These are phyloP conservation scores for Ceyx melanurus DNA, from an alignment of 2,113 vertebrate species.

Conservation along the genomic window DNA sequence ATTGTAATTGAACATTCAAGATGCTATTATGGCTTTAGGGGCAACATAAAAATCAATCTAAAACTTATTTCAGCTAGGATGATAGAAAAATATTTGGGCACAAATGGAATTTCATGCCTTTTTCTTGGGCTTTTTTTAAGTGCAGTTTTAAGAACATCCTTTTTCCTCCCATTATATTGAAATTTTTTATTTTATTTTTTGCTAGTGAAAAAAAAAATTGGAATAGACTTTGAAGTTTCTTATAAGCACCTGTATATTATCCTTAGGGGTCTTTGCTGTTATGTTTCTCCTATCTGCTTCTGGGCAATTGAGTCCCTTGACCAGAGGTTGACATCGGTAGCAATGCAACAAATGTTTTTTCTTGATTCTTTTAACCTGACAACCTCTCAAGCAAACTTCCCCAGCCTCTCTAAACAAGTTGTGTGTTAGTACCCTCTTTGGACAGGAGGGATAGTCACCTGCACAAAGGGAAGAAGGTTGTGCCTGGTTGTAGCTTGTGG, in stretches of 20 bases:
- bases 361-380: background rate
- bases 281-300: background rate
- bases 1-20: background rate
- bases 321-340: background rate
- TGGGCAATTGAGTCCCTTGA: background rate
- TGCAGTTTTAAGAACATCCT: background rate
- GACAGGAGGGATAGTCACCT: rapidly evolving
- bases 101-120: background rate
- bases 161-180: background rate
- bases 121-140: background rate
- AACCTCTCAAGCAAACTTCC: background rate
- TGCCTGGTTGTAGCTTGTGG: background rate
- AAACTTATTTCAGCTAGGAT: background rate
- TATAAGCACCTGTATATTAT: background rate
- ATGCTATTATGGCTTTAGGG: background rate
- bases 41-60: background rate
- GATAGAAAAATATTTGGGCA: background rate
- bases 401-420: background rate
- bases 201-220: background rate
- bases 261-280: background rate
- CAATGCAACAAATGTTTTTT: background rate
- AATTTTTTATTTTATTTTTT: background rate
- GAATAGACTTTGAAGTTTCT: background rate
- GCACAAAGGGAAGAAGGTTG: background rate
- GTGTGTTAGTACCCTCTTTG: background rate